Conservation (phyloP, 2,888 invertebrate species). For the Corbicula japonica region DNA sequence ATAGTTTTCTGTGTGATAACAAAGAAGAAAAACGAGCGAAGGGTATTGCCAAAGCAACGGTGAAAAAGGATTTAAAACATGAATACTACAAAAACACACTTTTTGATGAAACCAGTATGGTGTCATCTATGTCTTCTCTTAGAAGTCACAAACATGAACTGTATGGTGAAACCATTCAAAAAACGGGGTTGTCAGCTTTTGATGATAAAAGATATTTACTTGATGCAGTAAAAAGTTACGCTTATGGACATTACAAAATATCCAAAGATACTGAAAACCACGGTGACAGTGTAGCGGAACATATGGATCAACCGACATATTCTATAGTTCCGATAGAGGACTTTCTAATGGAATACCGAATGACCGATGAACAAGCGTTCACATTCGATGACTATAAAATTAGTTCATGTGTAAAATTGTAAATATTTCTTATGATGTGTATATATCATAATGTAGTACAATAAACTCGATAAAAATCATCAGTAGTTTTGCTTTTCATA, state of each 20-base stretch:
- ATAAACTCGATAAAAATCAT: too few relatives aligned
- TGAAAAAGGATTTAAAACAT: slow-evolving; percentile 53
- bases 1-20: slow-evolving; percentile 19
- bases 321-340: not conserved
- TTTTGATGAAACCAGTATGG: slow-evolving; percentile 29
- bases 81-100: slow-evolving; percentile 46
- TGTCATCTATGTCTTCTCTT: slow-evolving; percentile 31
- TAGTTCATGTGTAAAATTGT: too few relatives aligned
- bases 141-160: slow-evolving; percentile 42
- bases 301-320: not conserved
- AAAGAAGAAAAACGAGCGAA: slow-evolving; percentile 43
- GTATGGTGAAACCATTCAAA: slow-evolving; percentile 30
- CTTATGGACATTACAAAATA: slow-evolving; percentile 38
- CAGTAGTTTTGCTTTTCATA: too few relatives aligned
- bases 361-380: not conserved
- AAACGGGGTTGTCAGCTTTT: slow-evolving; percentile 40
- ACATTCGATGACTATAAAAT: too few relatives aligned
- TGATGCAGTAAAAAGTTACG: slow-evolving; percentile 31
- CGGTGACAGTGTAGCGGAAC: not conserved
- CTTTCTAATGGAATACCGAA: not conserved
- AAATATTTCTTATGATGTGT: too few relatives aligned
- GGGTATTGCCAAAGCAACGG: slow-evolving; percentile 38
- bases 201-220: slow-evolving; percentile 54
- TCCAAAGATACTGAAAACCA: not conserved
- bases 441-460: too few relatives aligned